Evolutionary conservation across 2,888 invertebrate species (phyloP).

Genomic region (Ephialtes manifestator): DNA sequence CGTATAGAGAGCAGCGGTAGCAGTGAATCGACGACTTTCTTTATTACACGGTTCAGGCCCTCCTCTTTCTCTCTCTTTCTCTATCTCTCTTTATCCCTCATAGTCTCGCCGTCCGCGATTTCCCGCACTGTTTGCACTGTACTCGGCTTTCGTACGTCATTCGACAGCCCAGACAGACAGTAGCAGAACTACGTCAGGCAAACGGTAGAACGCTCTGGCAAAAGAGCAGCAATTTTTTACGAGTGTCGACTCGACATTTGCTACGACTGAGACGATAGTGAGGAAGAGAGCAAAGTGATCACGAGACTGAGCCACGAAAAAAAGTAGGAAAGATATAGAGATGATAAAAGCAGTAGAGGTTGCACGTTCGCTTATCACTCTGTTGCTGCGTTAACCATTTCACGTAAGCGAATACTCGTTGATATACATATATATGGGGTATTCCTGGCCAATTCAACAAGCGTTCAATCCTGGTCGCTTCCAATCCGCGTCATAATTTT

Average conservation of each 20-base stretch:
- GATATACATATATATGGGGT: slow-evolving; percentile 21
- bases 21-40: slow-evolving; percentile 70
- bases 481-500: too few relatives aligned
- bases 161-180: slow-evolving; percentile 36
- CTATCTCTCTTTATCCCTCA: slow-evolving; percentile 30
- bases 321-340: slow-evolving; percentile 41
- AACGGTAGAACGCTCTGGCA: slow-evolving; percentile 45
- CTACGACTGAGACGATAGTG: slow-evolving; percentile 41
- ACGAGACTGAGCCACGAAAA: slow-evolving; percentile 41
- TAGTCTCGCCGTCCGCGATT: slow-evolving; percentile 42
- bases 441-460: too few relatives aligned
- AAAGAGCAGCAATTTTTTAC: slow-evolving; percentile 58
- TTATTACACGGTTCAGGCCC: slow-evolving; percentile 65
- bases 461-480: too few relatives aligned
- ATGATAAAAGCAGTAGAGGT: slow-evolving; percentile 50
- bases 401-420: slow-evolving; percentile 56
- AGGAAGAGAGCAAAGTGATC: slow-evolving; percentile 43
- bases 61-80: slow-evolving; percentile 31
- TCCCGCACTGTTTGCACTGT: slow-evolving; percentile 59
- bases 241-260: slow-evolving; percentile 64
- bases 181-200: slow-evolving; percentile 31
- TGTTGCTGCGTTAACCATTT: slow-evolving; percentile 73
- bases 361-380: slow-evolving; percentile 65
- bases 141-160: slow-evolving; percentile 51
- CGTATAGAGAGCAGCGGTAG: slow-evolving; percentile 25